phyloP scores from a whole-genome alignment of 1,140 invertebrate species.

The Pseudomyrmex flavicornis region DNA sequence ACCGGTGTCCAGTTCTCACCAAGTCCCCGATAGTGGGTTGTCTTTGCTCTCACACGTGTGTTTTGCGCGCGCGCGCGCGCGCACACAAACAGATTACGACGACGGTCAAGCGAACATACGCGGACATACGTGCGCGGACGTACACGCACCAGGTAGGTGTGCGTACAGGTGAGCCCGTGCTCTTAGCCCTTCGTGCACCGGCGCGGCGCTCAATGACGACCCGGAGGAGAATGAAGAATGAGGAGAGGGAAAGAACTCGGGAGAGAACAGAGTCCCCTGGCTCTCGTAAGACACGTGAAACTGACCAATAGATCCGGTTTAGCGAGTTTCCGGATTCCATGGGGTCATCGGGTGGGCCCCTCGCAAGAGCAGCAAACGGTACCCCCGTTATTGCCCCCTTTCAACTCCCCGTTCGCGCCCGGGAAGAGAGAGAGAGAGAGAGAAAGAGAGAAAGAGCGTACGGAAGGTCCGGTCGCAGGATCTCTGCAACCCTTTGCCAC shows the following conservation, averaged over 20 bases:
- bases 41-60: conserved; percentile 10
- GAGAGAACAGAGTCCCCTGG: conserved; percentile 45
- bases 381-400: conserved; percentile 58
- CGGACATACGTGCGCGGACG: not conserved
- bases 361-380: conserved; percentile 60
- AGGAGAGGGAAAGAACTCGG: conserved; percentile 37
- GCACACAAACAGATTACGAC: conserved; percentile 15
- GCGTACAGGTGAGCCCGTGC: conserved; percentile 65
- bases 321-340: conserved; percentile 85
- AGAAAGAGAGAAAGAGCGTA: conserved; percentile 14
- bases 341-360: conserved; percentile 75
- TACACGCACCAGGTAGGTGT: conserved; percentile 56
- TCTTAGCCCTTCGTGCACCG: conserved; percentile 51
- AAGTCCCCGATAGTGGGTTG: conserved; percentile 65
- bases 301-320: conserved; percentile 86
- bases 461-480: conserved; percentile 57
- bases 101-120: conserved; percentile 9
- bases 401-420: conserved; percentile 21
- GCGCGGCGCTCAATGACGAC: conserved; percentile 63
- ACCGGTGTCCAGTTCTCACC: conserved; percentile 83
- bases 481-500: conserved; percentile 69
- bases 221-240: conserved; percentile 61
- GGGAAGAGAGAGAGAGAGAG: conserved; percentile 1
- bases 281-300: conserved; percentile 78
- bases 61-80: not conserved